Evolutionary conservation across 2,797 vertebrate species (phyloP).

Genomic region (Xiphophorus birchmanni): DNA sequence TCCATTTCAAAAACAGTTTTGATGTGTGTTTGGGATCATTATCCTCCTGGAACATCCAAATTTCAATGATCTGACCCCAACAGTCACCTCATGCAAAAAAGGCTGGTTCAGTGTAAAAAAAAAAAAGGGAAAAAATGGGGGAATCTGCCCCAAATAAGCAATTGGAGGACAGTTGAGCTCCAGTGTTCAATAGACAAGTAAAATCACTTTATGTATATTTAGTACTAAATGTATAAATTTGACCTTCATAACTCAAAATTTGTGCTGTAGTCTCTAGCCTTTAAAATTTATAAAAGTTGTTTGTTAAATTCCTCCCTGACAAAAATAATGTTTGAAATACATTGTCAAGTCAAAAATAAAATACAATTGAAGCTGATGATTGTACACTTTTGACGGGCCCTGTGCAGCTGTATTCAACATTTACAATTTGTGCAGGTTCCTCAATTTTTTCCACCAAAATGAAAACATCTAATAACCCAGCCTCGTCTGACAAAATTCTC

Average conservation of each 20-base stretch:
- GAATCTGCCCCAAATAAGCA: neutral
- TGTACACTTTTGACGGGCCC: neutral
- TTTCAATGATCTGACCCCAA: neutral
- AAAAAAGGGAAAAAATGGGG: neutral
- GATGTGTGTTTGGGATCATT: neutral
- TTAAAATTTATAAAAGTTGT: neutral
- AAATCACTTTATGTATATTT: neutral
- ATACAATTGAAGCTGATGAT: neutral
- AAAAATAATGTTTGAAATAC: neutral
- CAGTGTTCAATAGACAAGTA: neutral
- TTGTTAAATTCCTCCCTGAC: neutral
- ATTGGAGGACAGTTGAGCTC: neutral
- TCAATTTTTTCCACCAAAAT: slow-evolving; percentile 42
- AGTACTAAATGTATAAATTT: neutral
- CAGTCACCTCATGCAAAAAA: neutral
- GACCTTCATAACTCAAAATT: neutral
- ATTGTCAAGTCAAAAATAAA: neutral
- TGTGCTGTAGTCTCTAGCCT: neutral
- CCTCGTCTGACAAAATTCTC: slow-evolving; percentile 56
- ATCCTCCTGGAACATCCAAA: neutral
- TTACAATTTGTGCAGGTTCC: slow-evolving; percentile 22
- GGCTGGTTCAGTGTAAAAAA: neutral
- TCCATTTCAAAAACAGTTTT: neutral
- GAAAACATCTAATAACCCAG: slow-evolving; percentile 61
- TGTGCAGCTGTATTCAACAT: slow-evolving; percentile 16